Evolutionary conservation across 2,888 invertebrate genomes (phyloP).

Genomic region (Steinernema hermaphroditum): DNA sequence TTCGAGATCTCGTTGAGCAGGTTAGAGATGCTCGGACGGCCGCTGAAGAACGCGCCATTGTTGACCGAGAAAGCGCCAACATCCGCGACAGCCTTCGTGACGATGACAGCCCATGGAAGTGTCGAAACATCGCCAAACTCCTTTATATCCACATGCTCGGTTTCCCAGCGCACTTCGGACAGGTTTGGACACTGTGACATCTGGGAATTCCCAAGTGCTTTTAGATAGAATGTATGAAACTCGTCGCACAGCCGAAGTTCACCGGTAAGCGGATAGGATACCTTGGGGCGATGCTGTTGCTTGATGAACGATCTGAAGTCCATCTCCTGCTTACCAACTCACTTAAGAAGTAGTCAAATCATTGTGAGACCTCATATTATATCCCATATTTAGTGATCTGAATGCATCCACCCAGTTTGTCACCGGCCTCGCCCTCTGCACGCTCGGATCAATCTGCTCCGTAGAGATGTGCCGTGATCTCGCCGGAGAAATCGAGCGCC

Average conservation of each 20-base stretch:
- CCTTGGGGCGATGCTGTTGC: constrained; percentile 93
- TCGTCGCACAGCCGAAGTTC: constrained; percentile 95
- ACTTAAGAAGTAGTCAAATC: constrained; percentile 98
- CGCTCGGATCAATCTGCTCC: constrained; percentile 96
- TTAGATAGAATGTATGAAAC: constrained; percentile 92
- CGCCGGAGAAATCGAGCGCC: constrained; percentile 93
- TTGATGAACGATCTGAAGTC: constrained; percentile 97
- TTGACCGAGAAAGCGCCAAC: constrained; percentile 98
- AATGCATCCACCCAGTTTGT: constrained; percentile 98
- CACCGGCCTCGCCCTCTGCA: constrained; percentile 93
- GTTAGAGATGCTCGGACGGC: constrained; percentile 96
- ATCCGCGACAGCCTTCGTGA: constrained; percentile 96
- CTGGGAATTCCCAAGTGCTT: too few species aligned
- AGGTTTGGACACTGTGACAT: too few species aligned
- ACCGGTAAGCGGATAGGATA: constrained; percentile 99
- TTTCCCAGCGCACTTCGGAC: constrained; percentile 99
- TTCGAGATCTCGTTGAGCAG: constrained; percentile 88
- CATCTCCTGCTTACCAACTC: constrained; percentile 98
- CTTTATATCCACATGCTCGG: constrained; percentile 99
- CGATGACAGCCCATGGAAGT: constrained; percentile 98
- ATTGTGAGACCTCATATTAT: background rate
- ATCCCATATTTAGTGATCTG: constrained; percentile 84
- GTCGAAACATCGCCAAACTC: constrained; percentile 97
- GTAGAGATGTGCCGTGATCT: constrained; percentile 94
- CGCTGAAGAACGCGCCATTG: constrained; percentile 96